Evolutionary conservation across 2,113 vertebrate species (phyloP), one percentile per base, ranked within the genome.

Genomic region (Cheilinus undulatus): DNA sequence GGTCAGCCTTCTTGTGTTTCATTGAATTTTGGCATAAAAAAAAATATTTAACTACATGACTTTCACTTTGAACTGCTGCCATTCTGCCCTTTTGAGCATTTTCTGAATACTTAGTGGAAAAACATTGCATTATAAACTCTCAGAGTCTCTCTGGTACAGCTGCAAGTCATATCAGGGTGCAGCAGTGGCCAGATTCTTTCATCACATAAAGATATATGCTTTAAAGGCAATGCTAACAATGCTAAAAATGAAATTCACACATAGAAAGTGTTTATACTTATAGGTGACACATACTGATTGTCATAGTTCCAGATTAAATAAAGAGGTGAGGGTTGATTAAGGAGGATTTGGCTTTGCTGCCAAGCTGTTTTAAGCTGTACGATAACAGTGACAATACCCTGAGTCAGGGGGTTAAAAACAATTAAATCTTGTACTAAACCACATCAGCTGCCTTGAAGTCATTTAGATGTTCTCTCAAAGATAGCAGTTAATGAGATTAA

Each of bases 401-500:
- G 52, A 56, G 63, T 76, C 52, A 72, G 57, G 32, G 64, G 64
- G 42, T 75, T 73, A 67, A 42, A 75, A 85, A 65, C 82, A 82
- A 82, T 88, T 88, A 87, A 84, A 71, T 72, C 76, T n/a, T 64
- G 69, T 53, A 69, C 76, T 86, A 70, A 86, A 87, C 58, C 54
- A 72, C 61, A 77, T 84, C 83, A 77, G 79, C 70, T 80, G 73
- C 73, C 78, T 83, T 78, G 26, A 72, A 84, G 86, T 68, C 76
- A 82, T 84, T 87, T 78, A 78, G 82, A 89, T 74, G 58, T 72
- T 48, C 77, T 83, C 76, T 52, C 72, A 78, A 72, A 57, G 85
- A 88, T 89, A 85, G 78, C 63, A 32, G 73, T 85, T 88, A 88
- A 91, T 82, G 75, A 87, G 86, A 83, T 89, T 83, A 86, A 79